These are phyloP conservation scores for Muntiacus muntjak DNA, from an alignment of 2,113 vertebrate genomes.

Conservation along the genomic window DNA sequence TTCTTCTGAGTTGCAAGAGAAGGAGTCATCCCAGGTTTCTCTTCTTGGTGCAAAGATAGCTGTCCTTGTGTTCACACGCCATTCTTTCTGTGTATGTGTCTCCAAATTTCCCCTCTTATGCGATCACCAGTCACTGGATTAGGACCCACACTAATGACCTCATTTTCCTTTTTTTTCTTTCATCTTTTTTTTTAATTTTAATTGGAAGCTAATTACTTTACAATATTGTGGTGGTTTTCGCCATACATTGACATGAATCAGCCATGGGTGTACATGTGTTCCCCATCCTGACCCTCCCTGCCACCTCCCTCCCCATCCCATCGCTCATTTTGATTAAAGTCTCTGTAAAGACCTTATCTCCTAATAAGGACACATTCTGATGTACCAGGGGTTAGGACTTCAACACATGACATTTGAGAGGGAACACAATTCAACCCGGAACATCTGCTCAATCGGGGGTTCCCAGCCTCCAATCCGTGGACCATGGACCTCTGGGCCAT, in stretches of 20 bases:
- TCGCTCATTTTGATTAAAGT: neutral
- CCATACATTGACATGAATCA: neutral
- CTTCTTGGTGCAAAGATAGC: neutral
- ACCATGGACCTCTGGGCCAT: neutral
- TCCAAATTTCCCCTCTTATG: neutral
- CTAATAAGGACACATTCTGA: neutral
- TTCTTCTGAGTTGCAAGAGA: neutral
- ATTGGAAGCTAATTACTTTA: neutral
- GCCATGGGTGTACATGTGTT: neutral
- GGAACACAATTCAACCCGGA: neutral
- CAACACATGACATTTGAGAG: neutral
- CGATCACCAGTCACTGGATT: neutral
- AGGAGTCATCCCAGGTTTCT: neutral
- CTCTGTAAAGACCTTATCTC: neutral
- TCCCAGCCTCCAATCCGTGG: accelerated
- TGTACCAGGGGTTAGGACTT: neutral
- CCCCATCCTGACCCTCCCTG: neutral
- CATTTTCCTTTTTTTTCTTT: neutral
- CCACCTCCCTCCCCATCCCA: neutral
- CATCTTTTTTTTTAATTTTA: neutral
- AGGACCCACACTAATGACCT: neutral
- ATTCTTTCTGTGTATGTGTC: neutral
- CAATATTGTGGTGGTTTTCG: neutral
- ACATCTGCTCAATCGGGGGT: neutral
- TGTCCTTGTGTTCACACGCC: neutral